Base-by-base conservation (phyloP, 2,113 vertebrate species). In the Apodemus speciosus region DNA sequence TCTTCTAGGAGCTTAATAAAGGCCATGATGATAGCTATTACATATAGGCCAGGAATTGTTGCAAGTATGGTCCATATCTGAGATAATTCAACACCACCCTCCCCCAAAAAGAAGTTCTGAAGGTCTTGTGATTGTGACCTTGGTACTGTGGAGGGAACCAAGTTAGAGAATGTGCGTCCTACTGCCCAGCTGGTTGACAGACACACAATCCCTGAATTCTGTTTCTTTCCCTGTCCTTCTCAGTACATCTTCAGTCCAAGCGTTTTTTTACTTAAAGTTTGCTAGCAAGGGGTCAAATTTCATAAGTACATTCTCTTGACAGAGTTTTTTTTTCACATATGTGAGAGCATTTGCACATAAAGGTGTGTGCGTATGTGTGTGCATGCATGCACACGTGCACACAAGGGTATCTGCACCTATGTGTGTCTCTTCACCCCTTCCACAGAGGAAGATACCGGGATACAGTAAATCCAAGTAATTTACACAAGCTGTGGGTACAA, bases 251-350 rank as follows among this genome's bases (percentile, higher is more conserved):
- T 21, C 18, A 35, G 18, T 79, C 40, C 40, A 32, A 38, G 15
- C 27, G 6, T 3, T 56, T 23, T 43, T 58, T 69, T 18, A 77
- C 25, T 76, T 66, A 43, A 77, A 81, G 64, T 69, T 77, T 56
- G 71, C 23, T 23, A 86, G 40, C 58, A 85, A 81, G 32, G 23
- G 64, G 40, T 30, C 72, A 51, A 40, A 85, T 81, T 62, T 94
- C 71, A 46, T 51, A 27, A 81, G 56, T 62, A 30, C 6, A n/a
- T 32, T 89, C 83, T 89, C 85, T 15, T 85, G 8, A 46, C 10
- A 72, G 73, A 91, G 60, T 49, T 83, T 1, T 49, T 58, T 13
- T 27, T 32, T 25, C 51, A 16, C 27, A 6, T 27, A 20, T 49
- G 21, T 35, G 9, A 27, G 16, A 16, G 69, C n/a, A 40, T 53